Conservation (phyloP, 1,140 invertebrate genomes). For the Drosophila jambulina region DNA sequence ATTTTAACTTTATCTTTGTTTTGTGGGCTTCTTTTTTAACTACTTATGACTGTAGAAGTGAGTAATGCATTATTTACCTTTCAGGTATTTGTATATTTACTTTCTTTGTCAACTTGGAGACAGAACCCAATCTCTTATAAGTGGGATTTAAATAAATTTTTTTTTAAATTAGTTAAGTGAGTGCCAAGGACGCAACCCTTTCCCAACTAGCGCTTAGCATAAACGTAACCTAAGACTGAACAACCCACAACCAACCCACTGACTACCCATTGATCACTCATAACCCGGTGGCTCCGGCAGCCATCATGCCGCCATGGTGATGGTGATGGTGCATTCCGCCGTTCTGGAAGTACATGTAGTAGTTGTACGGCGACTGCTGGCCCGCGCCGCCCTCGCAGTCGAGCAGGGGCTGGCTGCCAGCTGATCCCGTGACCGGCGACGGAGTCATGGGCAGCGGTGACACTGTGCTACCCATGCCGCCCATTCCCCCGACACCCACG, state of each 20-base stretch:
- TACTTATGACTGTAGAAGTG: not conserved
- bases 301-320: conserved; percentile 82
- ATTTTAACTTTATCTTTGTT: not conserved
- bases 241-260: conserved; percentile 41
- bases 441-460: conserved; percentile 76
- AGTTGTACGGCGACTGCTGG: conserved; percentile 89
- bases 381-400: conserved; percentile 79
- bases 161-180: not conserved
- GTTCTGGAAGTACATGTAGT: conserved; percentile 89
- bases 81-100: not conserved
- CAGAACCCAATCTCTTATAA: not conserved
- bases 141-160: not conserved
- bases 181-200: conserved; percentile 4
- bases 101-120: not conserved
- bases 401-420: conserved; percentile 64
- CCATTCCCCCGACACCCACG: conserved; percentile 39
- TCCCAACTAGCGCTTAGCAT: conserved; percentile 15
- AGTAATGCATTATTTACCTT: conserved; percentile 4
- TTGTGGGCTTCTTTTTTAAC: not conserved
- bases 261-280: conserved; percentile 55
- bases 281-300: conserved; percentile 82
- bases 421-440: conserved; percentile 65
- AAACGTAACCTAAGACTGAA: conserved; percentile 26
- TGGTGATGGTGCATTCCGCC: conserved; percentile 83
- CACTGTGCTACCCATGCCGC: conserved; percentile 63